Base-by-base conservation (phyloP, 2,888 invertebrate species). In the Acrobasis consociella region DNA sequence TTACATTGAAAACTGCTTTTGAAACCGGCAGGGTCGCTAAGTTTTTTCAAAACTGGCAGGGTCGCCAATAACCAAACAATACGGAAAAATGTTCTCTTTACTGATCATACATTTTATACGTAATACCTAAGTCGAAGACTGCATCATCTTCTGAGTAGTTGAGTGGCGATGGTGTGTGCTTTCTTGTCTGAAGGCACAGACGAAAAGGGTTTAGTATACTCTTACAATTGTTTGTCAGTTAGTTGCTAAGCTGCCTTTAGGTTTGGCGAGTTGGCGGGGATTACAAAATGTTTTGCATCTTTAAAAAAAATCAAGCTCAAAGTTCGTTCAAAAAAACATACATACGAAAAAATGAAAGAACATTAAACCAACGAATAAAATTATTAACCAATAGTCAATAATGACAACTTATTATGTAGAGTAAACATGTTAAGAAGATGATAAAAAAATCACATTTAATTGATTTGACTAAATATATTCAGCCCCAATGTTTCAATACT, bases 181-280 rank as follows among this genome's bases (percentile, higher is more conserved):
- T 66, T 64, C 49, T 53, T 61, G 52, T 50, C 31, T 66, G 58
- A 58, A 67, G 42, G 22, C 46, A 46, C 46, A 61, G 56, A 22
- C 52, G 50, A 62, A 66, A 64, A 67, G 61, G 77, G 86, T 87
- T 81, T 84, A 84, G 87, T 88, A 87, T 87, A 76, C 69, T 73
- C 64, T 49, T 38, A 42, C 13, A 60, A 17, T 72, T 70, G 67
- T 76, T 69, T 67, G 52, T 69, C 66, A 69, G 68, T 64, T 68
- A 68, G 71, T 69, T 16, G 16, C 38, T 77, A 78, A 81, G 81
- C 66, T 65, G 78, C 76, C 78, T 72, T 67, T 64, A 72, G 71
- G 60, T 70, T 80, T 81, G 78, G 76, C 70, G 73, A 67, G 62
- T 68, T 52, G 64, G 15, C 72, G 71, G 72, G 67, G 67, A 65